phyloP scores from a whole-genome alignment of 2,888 invertebrate genomes.

The Stenodera caucasica region DNA sequence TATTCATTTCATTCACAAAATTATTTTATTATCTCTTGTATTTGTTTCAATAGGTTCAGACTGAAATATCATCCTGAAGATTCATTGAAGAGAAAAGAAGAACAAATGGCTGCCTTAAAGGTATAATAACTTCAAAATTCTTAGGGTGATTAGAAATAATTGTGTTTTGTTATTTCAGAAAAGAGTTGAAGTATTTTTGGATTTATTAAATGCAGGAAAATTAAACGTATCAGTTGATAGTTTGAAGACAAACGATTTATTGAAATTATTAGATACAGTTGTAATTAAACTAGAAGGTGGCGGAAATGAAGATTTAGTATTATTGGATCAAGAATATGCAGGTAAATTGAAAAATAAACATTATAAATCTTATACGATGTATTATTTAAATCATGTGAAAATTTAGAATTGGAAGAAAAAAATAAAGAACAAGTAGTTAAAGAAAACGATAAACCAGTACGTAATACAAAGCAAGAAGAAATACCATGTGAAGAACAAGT shows the following conservation, averaged over 20 bases:
- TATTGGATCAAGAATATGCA: slow-evolving; percentile 72
- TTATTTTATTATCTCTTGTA: slow-evolving; percentile 1
- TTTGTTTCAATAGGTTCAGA: slow-evolving; percentile 80
- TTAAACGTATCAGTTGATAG: slow-evolving; percentile 85
- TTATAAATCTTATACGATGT: not conserved
- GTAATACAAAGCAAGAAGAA: slow-evolving; percentile 3
- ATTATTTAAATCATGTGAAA: not conserved
- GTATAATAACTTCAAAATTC: slow-evolving; percentile 56
- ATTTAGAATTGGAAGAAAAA: slow-evolving; percentile 46
- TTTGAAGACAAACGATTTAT: slow-evolving; percentile 77
- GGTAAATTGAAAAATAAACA: slow-evolving; percentile 34
- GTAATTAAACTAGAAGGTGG: slow-evolving; percentile 97
- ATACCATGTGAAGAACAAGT: slow-evolving; percentile 35
- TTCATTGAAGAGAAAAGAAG: slow-evolving; percentile 84
- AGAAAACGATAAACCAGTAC: slow-evolving; percentile 33
- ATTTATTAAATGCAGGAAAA: slow-evolving; percentile 73
- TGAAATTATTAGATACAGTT: slow-evolving; percentile 90
- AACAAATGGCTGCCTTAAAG: slow-evolving; percentile 78
- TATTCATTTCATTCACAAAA: not conserved
- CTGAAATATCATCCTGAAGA: slow-evolving; percentile 99
- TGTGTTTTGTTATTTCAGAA: slow-evolving; percentile 59
- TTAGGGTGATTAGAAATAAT: not conserved
- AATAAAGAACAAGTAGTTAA: slow-evolving; percentile 45
- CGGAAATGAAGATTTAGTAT: slow-evolving; percentile 82
- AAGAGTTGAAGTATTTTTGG: slow-evolving; percentile 86